Evolutionary conservation across 2,113 vertebrate genomes (phyloP).

Genomic region (Chauna torquata): DNA sequence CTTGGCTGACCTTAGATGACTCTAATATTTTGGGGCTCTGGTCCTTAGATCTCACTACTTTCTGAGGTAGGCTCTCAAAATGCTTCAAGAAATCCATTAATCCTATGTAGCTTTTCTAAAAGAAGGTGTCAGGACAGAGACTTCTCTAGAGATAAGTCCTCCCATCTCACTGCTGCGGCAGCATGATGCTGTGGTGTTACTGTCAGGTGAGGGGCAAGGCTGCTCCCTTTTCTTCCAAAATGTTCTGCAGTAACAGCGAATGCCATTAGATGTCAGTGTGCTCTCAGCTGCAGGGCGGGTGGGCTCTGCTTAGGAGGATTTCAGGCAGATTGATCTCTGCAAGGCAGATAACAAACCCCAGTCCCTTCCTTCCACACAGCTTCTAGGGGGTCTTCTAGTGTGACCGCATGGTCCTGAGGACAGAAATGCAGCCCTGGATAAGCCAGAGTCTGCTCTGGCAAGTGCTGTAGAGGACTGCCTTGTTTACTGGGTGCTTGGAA

Average conservation of each 20-base stretch:
- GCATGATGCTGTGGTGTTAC: not conserved
- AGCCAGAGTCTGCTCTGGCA: not conserved
- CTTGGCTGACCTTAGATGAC: too few species aligned
- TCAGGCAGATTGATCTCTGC: not conserved
- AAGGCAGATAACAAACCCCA: not conserved
- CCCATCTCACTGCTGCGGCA: rapidly evolving
- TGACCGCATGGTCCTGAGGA: rapidly evolving
- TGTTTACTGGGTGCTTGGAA: not conserved
- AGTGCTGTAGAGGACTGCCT: not conserved
- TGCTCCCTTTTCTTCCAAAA: not conserved
- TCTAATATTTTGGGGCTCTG: not conserved
- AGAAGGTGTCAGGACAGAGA: not conserved
- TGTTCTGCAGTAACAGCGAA: not conserved
- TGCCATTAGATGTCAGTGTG: conserved; percentile 45
- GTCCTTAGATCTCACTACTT: too few species aligned
- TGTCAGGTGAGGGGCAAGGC: not conserved
- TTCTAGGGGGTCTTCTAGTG: too few species aligned
- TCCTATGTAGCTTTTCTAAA: too few species aligned
- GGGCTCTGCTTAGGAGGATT: not conserved
- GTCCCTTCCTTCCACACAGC: not conserved
- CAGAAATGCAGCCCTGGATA: too few species aligned
- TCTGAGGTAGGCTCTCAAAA: too few species aligned
- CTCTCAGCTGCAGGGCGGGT: not conserved
- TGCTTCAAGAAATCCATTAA: too few species aligned
- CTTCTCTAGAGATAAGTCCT: rapidly evolving